Percentiles rank a stretch among this genome's conserved stretches.
These are phyloP conservation scores for Darevskia mixta DNA, from an alignment of 2,797 vertebrate genomes.

Conservation along the genomic window DNA sequence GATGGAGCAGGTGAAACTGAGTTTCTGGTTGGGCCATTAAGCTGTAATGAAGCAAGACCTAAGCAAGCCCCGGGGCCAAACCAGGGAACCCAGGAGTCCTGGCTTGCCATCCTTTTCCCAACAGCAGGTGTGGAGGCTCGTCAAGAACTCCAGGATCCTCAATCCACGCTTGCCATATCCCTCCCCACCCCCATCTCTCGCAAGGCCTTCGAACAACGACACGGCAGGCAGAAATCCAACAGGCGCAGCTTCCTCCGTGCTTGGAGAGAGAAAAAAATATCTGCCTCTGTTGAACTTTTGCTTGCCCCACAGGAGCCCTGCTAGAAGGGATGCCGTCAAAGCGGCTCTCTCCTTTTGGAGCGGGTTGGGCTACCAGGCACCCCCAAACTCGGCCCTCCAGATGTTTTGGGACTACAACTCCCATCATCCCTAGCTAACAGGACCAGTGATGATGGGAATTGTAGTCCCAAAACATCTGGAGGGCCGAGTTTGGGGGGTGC, in stretches of 20 bases:
- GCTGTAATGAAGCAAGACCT: not conserved
- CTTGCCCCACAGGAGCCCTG: not conserved
- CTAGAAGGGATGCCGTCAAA: not conserved
- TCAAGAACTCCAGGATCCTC: not conserved
- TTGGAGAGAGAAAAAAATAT: not conserved
- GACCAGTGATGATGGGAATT: no score
- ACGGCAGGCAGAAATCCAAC: not conserved
- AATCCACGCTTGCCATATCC: no score
- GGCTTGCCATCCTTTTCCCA: not conserved
- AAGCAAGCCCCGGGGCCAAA: not conserved
- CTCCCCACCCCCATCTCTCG: not conserved
- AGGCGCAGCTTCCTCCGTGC: not conserved
- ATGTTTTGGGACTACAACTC: no score
- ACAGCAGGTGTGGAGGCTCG: not conserved
- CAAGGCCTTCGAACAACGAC: not conserved
- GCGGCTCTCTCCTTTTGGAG: not conserved
- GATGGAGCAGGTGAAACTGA: conserved; percentile 3
- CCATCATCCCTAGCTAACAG: no score
- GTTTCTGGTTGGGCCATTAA: conserved; percentile 11
- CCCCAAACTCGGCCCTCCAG: no score
- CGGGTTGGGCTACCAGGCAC: not conserved
- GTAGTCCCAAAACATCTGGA: no score
- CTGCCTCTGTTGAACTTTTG: not conserved
- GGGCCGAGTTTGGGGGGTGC: no score
- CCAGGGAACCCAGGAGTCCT: not conserved